Conservation (phyloP, 2,888 invertebrate species). For the Apotomis capreana region DNA sequence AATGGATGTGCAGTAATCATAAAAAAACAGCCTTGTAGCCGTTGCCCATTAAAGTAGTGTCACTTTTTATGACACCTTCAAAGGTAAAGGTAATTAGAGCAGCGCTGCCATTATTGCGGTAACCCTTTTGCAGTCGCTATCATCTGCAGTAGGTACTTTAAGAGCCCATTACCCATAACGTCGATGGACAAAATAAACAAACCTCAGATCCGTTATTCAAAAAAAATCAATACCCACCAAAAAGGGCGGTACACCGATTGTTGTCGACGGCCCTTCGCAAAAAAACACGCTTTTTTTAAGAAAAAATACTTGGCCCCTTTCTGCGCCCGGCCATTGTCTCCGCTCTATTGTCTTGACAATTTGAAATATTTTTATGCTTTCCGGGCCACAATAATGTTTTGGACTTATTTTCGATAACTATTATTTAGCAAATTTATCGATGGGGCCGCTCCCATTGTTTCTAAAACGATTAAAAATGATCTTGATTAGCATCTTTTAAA, state of each 20-base stretch:
- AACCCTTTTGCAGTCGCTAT: conserved; percentile 38
- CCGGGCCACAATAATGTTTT: conserved; percentile 80
- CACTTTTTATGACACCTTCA: conserved; percentile 18
- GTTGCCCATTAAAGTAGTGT: not conserved
- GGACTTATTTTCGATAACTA: conserved; percentile 80
- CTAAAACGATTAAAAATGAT: conserved; percentile 34
- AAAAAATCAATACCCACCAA: conserved; percentile 60
- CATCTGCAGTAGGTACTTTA: conserved; percentile 49
- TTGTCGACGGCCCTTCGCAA: conserved; percentile 72
- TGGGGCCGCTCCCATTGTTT: conserved; percentile 55
- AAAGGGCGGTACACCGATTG: conserved; percentile 75
- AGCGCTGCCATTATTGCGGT: conserved; percentile 20
- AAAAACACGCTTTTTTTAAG: conserved; percentile 68
- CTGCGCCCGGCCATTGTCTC: conserved; percentile 79
- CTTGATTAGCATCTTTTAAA: conserved; percentile 61
- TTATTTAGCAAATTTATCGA: conserved; percentile 81
- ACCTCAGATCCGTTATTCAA: conserved; percentile 74
- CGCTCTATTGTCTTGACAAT: conserved; percentile 78
- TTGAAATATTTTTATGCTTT: conserved; percentile 82
- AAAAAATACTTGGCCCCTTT: conserved; percentile 71
- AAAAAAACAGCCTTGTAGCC: not conserved
- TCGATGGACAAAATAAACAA: conserved; percentile 75
- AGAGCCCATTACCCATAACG: conserved; percentile 68
- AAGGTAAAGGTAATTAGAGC: conserved; percentile 37
- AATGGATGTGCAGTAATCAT: not conserved